phyloP scores from a whole-genome alignment of 2,888 invertebrate species.

The Rhyacophila evoluta region DNA sequence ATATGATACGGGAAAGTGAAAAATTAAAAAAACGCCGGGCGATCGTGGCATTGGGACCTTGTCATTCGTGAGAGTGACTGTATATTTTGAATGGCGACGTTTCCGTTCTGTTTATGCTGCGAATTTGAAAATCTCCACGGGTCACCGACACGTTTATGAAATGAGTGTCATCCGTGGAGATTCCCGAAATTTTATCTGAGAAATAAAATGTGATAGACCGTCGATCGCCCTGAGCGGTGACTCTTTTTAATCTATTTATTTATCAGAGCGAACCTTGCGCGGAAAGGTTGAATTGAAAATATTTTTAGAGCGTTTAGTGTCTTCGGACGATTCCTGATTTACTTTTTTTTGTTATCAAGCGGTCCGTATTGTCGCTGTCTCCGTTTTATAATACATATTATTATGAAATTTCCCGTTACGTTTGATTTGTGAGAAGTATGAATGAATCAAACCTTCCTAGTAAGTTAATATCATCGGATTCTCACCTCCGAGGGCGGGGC shows the following conservation, averaged over 20 bases:
- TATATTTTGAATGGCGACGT: constrained; percentile 2
- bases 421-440: constrained; percentile 46
- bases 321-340: constrained; percentile 42
- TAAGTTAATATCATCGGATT: background rate
- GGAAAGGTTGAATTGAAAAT: constrained; percentile 26
- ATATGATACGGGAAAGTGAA: constrained; percentile 60
- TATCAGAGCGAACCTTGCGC: constrained; percentile 8
- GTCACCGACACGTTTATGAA: background rate
- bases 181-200: constrained; percentile 28
- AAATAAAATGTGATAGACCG: constrained; percentile 27
- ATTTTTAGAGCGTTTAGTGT: constrained; percentile 29
- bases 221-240: constrained; percentile 15
- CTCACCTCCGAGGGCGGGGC: background rate
- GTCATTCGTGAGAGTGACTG: constrained; percentile 16
- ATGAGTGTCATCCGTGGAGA: background rate
- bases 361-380: constrained; percentile 39
- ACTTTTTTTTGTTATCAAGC: constrained; percentile 36
- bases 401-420: constrained; percentile 47
- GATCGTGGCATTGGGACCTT: constrained; percentile 41
- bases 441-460: constrained; percentile 46
- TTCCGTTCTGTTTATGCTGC: constrained; percentile 8
- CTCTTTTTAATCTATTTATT: constrained; percentile 27
- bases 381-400: constrained; percentile 41
- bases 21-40: constrained; percentile 23
- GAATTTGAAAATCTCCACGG: background rate